Percentiles rank a stretch among this genome's conserved stretches.
These are phyloP conservation scores for Agrotis ipsilon DNA, from an alignment of 2,888 invertebrate species.

Conservation along the genomic window DNA sequence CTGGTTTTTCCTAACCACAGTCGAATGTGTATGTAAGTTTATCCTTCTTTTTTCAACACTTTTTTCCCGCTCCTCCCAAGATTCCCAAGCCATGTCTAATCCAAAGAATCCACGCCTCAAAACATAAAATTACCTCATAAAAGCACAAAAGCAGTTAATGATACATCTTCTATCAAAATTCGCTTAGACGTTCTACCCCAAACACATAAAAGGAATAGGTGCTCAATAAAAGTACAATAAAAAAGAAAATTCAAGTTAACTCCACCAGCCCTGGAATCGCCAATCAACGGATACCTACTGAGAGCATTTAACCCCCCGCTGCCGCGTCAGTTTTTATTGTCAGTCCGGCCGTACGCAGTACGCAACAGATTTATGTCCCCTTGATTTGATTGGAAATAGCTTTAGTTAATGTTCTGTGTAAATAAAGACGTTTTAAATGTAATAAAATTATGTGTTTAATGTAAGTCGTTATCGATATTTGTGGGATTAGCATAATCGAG, in stretches of 20 bases:
- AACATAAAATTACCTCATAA: conserved; percentile 51
- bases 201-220: conserved; percentile 65
- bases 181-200: conserved; percentile 53
- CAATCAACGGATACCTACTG: conserved; percentile 70
- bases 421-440: conserved; percentile 68
- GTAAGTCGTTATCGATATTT: conserved; percentile 56
- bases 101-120: conserved; percentile 45
- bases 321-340: conserved; percentile 69
- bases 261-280: conserved; percentile 66
- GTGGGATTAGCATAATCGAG: conserved; percentile 60
- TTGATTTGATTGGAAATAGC: conserved; percentile 70
- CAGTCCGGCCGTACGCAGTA: conserved; percentile 65
- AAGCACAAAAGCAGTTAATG: conserved; percentile 54
- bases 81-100: conserved; percentile 17
- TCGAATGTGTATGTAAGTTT: not conserved
- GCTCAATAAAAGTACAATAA: conserved; percentile 68
- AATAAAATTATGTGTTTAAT: conserved; percentile 69
- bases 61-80: not conserved
- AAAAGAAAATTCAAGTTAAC: conserved; percentile 64
- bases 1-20: not conserved
- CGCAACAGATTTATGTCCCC: conserved; percentile 64
- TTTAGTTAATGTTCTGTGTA: conserved; percentile 66
- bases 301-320: conserved; percentile 73
- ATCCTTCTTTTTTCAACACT: not conserved
- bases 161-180: conserved; percentile 52